Evolutionary conservation across 2,113 vertebrate species (phyloP).

Genomic region (Fulica atra): DNA sequence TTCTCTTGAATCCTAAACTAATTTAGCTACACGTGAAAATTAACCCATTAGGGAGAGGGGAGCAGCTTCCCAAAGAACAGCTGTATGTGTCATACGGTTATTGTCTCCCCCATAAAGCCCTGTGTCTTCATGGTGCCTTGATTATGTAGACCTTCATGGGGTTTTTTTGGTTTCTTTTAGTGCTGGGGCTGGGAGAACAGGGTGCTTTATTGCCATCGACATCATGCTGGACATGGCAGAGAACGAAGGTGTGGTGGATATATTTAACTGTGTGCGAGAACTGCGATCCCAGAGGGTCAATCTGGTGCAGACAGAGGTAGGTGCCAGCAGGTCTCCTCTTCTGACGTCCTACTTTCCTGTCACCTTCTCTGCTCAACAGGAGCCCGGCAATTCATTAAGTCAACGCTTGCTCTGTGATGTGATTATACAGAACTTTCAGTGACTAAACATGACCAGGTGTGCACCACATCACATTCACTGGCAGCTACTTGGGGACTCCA

Average conservation of each 20-base stretch:
- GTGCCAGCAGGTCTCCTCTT: conserved; percentile 16
- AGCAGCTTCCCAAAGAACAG: background rate
- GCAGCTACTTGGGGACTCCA: background rate
- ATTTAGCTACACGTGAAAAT: background rate
- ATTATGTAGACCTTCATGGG: background rate
- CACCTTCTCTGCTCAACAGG: background rate
- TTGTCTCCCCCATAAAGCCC: background rate
- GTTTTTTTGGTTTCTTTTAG: conserved; percentile 60
- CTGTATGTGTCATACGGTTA: background rate
- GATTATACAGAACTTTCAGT: background rate
- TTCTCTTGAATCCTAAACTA: background rate
- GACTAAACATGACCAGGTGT: background rate
- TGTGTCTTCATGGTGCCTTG: background rate
- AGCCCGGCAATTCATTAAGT: background rate
- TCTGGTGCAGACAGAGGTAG: conserved; percentile 95
- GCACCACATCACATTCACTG: background rate
- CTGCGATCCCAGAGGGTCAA: conserved; percentile 95
- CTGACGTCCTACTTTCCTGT: background rate
- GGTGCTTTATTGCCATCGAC: conserved; percentile 97
- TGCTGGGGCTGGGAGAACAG: conserved; percentile 93
- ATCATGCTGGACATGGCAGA: conserved; percentile 99
- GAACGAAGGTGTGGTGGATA: conserved; percentile 96
- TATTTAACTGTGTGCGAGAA: conserved; percentile 98
- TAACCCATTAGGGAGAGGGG: background rate
- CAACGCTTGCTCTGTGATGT: background rate